phyloP scores from a whole-genome alignment of 2,113 vertebrate species.

The Mungos mungo region DNA sequence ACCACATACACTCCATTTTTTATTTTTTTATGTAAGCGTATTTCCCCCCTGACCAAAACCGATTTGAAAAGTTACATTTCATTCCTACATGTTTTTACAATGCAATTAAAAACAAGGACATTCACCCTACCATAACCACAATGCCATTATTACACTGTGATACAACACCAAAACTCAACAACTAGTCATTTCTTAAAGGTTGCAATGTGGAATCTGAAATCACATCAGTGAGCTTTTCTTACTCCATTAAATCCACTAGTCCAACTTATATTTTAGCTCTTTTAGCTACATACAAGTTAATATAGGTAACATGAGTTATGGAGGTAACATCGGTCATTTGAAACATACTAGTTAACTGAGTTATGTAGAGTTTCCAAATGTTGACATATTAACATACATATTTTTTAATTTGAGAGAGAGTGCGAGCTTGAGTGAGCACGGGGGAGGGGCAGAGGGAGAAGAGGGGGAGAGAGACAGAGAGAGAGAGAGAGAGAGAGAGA shows the following conservation, averaged over 20 bases:
- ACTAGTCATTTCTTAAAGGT: background rate
- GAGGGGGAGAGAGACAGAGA: too few relatives aligned
- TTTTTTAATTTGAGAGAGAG: too few relatives aligned
- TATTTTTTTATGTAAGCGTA: background rate
- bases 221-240: background rate
- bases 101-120: background rate
- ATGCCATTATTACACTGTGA: background rate
- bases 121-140: background rate
- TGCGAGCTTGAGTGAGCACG: too few relatives aligned
- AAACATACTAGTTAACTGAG: background rate
- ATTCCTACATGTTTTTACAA: background rate
- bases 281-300: background rate
- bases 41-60: background rate
- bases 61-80: conserved; percentile 15
- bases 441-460: too few relatives aligned
- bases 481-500: too few relatives aligned
- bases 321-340: background rate
- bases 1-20: background rate
- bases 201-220: background rate
- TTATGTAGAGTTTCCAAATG: background rate
- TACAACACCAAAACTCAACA: background rate
- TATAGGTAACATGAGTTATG: background rate
- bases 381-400: background rate
- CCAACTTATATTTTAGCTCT: background rate
- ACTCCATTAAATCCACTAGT: background rate